Evolutionary conservation across 2,113 vertebrate species (phyloP).

Genomic region (Crotalus tigris): DNA sequence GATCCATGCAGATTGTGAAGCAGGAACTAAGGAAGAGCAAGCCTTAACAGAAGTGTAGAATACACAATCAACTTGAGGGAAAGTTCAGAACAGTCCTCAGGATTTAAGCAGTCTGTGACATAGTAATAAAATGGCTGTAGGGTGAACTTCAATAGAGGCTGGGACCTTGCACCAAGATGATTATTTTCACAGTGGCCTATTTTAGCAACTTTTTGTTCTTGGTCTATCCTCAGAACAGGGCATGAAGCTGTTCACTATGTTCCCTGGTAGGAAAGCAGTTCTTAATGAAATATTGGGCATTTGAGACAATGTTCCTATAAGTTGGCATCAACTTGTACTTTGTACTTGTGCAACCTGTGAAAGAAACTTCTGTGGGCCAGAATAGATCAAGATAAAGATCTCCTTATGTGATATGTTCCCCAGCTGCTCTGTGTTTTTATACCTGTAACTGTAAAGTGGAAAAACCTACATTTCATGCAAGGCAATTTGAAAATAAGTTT

Average conservation of each 20-base stretch:
- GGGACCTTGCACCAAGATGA: neutral
- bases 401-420: slow-evolving; percentile 26
- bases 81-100: slow-evolving; percentile 7
- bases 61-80: slow-evolving; percentile 30
- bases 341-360: slow-evolving; percentile 20
- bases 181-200: neutral
- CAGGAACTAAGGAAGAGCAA: slow-evolving; percentile 43
- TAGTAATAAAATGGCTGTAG: slow-evolving; percentile 10
- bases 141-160: slow-evolving; percentile 20
- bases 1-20: slow-evolving; percentile 5
- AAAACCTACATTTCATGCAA: slow-evolving; percentile 17
- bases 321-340: slow-evolving; percentile 33
- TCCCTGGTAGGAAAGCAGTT: slow-evolving; percentile 29
- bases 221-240: slow-evolving; percentile 28
- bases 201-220: slow-evolving; percentile 18
- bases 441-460: slow-evolving; percentile 26
- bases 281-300: slow-evolving; percentile 42
- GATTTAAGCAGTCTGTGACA: neutral
- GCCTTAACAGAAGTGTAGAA: slow-evolving; percentile 48
- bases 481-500: neutral
- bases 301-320: slow-evolving; percentile 46
- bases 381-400: slow-evolving; percentile 37
- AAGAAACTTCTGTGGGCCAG: slow-evolving; percentile 32
- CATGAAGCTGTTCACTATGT: slow-evolving; percentile 16
- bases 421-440: slow-evolving; percentile 21